A percentile compares a stretch with the other conserved stretches of the same genome.
These are phyloP conservation scores for Champsocephalus gunnari DNA, from an alignment of 2,797 vertebrate species.

Conservation along the genomic window DNA sequence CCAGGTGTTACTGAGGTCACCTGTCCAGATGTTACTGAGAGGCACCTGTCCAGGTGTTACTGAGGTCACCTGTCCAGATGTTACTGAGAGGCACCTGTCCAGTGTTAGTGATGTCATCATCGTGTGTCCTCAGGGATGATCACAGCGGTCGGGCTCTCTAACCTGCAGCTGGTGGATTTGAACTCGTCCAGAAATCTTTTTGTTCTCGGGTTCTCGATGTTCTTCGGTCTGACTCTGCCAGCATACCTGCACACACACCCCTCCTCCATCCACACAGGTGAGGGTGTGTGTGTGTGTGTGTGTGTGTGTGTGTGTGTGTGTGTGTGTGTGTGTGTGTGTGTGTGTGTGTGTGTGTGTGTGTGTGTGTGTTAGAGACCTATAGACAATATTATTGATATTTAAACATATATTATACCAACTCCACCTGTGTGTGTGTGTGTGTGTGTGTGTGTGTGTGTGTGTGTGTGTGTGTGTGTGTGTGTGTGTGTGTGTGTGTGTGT, in stretches of 20 bases:
- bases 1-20: slow-evolving; percentile 68
- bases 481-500: too few relatives aligned
- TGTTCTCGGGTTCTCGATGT: slow-evolving; percentile 95
- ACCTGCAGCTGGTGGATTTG: slow-evolving; percentile 95
- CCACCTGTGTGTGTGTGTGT: too few relatives aligned
- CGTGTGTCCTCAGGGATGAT: slow-evolving; percentile 91
- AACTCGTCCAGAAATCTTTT: slow-evolving; percentile 98
- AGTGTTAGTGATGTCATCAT: too few relatives aligned
- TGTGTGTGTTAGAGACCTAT: too few relatives aligned
- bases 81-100: too few relatives aligned
- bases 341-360: slow-evolving; percentile 46
- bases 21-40: slow-evolving; percentile 69
- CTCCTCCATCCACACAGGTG: slow-evolving; percentile 90
- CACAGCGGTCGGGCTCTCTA: slow-evolving; percentile 96
- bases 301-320: slow-evolving; percentile 47
- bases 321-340: slow-evolving; percentile 47
- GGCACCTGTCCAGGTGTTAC: too few relatives aligned
- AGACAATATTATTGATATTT: too few relatives aligned
- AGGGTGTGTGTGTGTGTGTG: not conserved
- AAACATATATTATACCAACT: too few relatives aligned
- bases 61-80: too few relatives aligned
- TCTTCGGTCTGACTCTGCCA: slow-evolving; percentile 93
- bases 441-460: too few relatives aligned
- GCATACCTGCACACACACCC: slow-evolving; percentile 91
- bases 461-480: too few relatives aligned